Evolutionary conservation across 2,797 vertebrate genomes (phyloP).

Genomic region (Alfaro cultratus): DNA sequence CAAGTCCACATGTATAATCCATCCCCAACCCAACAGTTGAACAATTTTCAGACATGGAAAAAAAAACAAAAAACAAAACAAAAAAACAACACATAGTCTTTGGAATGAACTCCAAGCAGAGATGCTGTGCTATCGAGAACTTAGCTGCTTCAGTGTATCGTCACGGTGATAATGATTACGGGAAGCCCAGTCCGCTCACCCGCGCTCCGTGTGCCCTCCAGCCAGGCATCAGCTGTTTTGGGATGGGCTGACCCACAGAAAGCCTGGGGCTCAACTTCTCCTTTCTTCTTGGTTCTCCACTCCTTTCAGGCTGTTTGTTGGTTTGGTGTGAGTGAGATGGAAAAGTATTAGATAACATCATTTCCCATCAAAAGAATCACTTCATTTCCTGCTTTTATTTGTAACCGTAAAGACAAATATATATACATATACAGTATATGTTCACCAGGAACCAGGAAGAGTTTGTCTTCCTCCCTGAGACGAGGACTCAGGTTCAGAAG

Average conservation of each 20-base stretch:
- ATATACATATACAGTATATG: too few species aligned
- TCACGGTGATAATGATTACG: slow-evolving; percentile 45
- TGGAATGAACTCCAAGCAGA: slow-evolving; percentile 24
- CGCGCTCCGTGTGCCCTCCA: slow-evolving; percentile 49
- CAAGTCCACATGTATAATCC: too few species aligned
- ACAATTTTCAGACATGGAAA: too few species aligned
- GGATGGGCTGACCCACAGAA: slow-evolving; percentile 61
- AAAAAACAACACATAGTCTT: not conserved
- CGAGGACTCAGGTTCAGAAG: too few species aligned
- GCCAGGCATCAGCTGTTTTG: slow-evolving; percentile 61
- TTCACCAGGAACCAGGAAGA: too few species aligned
- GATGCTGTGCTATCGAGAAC: slow-evolving; percentile 31
- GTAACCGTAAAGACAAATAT: too few species aligned
- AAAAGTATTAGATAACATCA: not conserved
- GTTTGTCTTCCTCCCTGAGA: too few species aligned
- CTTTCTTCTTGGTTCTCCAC: slow-evolving; percentile 41
- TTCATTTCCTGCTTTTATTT: slow-evolving; percentile 3
- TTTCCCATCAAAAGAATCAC: slow-evolving; percentile 3
- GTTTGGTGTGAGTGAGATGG: not conserved
- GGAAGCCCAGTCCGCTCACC: slow-evolving; percentile 41
- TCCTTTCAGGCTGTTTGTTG: slow-evolving; percentile 29
- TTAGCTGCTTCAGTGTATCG: slow-evolving; percentile 49
- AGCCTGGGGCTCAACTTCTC: slow-evolving; percentile 55
- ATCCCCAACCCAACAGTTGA: too few species aligned
- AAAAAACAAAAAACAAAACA: too few species aligned